Conservation (phyloP, 2,113 vertebrate species). For the Python bivittatus region DNA sequence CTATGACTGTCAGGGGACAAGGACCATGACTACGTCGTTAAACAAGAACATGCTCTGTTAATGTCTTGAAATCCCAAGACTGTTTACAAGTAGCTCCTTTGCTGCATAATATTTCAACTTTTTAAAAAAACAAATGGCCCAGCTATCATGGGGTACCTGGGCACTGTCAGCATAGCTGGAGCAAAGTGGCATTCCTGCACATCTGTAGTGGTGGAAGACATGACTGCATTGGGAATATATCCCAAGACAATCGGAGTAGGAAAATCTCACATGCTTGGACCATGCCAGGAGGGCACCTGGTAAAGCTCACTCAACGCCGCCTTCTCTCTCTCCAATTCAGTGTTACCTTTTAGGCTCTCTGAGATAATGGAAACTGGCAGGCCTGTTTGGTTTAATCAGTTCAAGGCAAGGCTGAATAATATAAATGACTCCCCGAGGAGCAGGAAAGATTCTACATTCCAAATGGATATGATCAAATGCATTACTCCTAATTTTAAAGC, state of each 20-base stretch:
- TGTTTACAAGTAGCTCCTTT: slow-evolving; percentile 23
- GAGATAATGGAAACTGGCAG: slow-evolving; percentile 15
- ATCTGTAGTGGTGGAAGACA: slow-evolving; percentile 38
- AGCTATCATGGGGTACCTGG: slow-evolving; percentile 17
- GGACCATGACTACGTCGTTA: not conserved
- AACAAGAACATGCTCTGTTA: not conserved
- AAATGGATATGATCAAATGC: not conserved
- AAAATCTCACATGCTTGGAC: slow-evolving; percentile 52
- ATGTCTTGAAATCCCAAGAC: slow-evolving; percentile 5
- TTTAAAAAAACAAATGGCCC: slow-evolving; percentile 35
- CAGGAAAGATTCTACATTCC: not conserved
- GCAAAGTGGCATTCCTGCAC: slow-evolving; percentile 34
- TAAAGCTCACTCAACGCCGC: slow-evolving; percentile 57
- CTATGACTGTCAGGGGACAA: not conserved
- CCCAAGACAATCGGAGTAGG: slow-evolving; percentile 26
- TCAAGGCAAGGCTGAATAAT: not conserved
- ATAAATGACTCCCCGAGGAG: slow-evolving; percentile 1
- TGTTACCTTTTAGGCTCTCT: slow-evolving; percentile 12
- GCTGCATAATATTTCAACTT: not conserved
- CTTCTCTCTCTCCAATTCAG: slow-evolving; percentile 21
- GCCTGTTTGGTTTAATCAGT: slow-evolving; percentile 25
- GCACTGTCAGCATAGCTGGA: not conserved
- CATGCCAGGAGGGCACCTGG: slow-evolving; percentile 53
- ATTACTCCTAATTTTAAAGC: not conserved
- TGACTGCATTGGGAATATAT: slow-evolving; percentile 30